These are phyloP conservation scores for Volucella inflata DNA, from an alignment of 2,888 invertebrate species.

Conservation along the genomic window DNA sequence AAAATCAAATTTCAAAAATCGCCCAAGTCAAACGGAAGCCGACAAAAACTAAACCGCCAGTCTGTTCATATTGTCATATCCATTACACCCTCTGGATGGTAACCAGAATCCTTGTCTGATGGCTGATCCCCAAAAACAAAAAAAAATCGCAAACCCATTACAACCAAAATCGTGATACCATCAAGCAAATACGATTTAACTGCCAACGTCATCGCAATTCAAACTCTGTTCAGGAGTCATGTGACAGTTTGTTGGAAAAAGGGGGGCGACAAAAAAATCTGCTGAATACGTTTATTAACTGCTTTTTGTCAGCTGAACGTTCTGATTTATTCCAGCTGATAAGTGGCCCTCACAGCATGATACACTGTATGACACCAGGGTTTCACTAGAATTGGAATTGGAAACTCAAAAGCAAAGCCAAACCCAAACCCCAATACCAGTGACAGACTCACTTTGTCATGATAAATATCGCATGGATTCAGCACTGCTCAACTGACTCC, in stretches of 20 bases:
- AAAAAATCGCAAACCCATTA: slow-evolving; percentile 9
- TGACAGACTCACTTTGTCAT: slow-evolving; percentile 38
- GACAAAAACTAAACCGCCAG: slow-evolving; percentile 1
- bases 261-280: not conserved
- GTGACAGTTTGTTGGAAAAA: not conserved
- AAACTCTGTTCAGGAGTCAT: not conserved
- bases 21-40: not conserved
- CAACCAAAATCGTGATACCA: not conserved
- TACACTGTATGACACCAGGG: slow-evolving; percentile 25
- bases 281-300: slow-evolving; percentile 62
- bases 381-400: slow-evolving; percentile 21
- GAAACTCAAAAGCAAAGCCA: slow-evolving; percentile 23
- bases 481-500: not conserved
- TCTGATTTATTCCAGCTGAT: slow-evolving; percentile 63
- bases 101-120: slow-evolving; percentile 40
- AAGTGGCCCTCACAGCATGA: slow-evolving; percentile 26
- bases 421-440: slow-evolving; percentile 19
- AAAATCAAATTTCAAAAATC: slow-evolving; percentile 22
- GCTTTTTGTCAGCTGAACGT: slow-evolving; percentile 49
- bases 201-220: slow-evolving; percentile 49
- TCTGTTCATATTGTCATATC: slow-evolving; percentile 26
- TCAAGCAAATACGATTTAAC: slow-evolving; percentile 23
- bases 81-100: slow-evolving; percentile 52
- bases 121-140: slow-evolving; percentile 1
- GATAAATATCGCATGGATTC: slow-evolving; percentile 53